Conservation (phyloP, 2,797 vertebrate species). For the Fratercula arctica region DNA sequence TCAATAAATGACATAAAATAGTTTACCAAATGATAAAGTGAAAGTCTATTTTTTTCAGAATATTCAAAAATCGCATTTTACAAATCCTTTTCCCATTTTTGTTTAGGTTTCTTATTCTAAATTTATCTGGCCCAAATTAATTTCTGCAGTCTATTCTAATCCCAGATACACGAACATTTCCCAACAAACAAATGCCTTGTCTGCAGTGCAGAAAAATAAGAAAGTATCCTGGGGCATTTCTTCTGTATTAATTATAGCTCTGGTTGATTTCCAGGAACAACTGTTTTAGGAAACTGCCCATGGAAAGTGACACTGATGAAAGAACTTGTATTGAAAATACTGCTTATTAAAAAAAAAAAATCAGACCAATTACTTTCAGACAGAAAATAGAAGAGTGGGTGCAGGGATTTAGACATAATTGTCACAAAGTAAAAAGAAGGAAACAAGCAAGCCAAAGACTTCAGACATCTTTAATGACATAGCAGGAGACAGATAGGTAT, state of each 20-base stretch:
- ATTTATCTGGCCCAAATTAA: neutral
- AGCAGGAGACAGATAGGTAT: neutral
- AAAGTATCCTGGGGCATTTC: neutral
- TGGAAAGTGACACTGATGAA: neutral
- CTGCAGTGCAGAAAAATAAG: neutral
- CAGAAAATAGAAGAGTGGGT: neutral
- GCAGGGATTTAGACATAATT: neutral
- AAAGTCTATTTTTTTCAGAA: neutral
- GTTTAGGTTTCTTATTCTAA: neutral
- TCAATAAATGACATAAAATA: neutral
- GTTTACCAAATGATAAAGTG: neutral
- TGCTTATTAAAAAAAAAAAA: neutral
- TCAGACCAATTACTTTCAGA: neutral
- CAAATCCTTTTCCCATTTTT: neutral
- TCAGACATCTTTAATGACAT: neutral
- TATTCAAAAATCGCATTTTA: neutral
- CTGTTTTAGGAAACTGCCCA: neutral
- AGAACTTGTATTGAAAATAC: neutral
- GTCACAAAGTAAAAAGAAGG: neutral
- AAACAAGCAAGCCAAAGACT: neutral
- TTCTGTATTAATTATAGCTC: neutral
- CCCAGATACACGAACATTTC: neutral
- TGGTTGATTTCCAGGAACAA: slow-evolving; percentile 6
- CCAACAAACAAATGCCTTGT: neutral
- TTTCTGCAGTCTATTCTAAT: neutral